Percentiles rank a stretch among this genome's conserved stretches.
These are phyloP conservation scores for Drosophila flavopinicola DNA, from an alignment of 2,888 invertebrate genomes.

Conservation along the genomic window DNA sequence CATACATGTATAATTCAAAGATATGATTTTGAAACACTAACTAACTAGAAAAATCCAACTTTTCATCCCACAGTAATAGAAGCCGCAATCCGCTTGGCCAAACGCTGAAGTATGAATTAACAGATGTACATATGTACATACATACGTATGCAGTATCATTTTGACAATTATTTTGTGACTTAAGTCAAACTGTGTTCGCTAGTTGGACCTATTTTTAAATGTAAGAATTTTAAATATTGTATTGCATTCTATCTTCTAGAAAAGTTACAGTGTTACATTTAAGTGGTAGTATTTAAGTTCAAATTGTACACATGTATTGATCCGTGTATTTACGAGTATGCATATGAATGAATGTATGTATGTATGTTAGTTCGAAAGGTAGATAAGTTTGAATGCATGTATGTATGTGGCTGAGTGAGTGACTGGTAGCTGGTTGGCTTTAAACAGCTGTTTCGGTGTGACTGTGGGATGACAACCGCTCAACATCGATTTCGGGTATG, in stretches of 20 bases:
- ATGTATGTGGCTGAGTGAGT: conserved; percentile 1
- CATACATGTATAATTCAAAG: neutral
- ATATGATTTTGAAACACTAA: neutral
- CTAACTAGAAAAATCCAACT: neutral
- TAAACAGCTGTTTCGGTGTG: conserved; percentile 98
- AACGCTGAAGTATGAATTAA: neutral
- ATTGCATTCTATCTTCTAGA: no score
- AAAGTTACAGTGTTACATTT: no score
- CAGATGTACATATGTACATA: neutral
- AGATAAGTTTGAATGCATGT: conserved; percentile 13
- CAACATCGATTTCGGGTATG: conserved; percentile 96
- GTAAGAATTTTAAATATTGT: neutral
- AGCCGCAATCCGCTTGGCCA: neutral
- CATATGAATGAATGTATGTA: conserved; percentile 10
- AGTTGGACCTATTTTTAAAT: neutral
- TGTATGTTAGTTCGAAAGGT: conserved; percentile 19
- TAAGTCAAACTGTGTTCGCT: neutral
- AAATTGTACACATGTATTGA: conserved; percentile 14
- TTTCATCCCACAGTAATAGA: neutral
- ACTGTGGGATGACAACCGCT: conserved; percentile 95
- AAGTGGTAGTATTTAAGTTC: no score
- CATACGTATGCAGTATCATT: neutral
- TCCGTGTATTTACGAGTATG: conserved; percentile 9
- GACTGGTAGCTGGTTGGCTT: conserved; percentile 5
- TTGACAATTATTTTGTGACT: neutral